phyloP scores from a whole-genome alignment of 1,140 invertebrate species.

The Drosophila persimilis region DNA sequence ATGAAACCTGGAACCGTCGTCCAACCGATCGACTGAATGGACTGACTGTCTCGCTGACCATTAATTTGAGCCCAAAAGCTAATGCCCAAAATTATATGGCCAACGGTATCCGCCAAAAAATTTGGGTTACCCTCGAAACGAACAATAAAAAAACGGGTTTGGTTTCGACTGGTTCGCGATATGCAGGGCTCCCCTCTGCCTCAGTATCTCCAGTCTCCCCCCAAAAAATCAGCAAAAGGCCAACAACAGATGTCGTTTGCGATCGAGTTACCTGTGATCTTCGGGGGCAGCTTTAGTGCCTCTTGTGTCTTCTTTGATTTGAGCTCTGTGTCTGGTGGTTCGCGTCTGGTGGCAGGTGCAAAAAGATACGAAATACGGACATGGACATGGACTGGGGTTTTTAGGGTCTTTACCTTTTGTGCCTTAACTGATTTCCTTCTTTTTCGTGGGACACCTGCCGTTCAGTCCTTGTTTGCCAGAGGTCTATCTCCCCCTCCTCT shows the following conservation, averaged over 20 bases:
- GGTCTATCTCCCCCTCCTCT: background rate
- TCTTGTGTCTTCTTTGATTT: constrained; percentile 62
- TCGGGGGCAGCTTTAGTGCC: constrained; percentile 28
- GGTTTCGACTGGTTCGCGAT: constrained; percentile 40
- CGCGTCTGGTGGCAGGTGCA: constrained; percentile 58
- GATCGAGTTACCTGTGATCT: constrained; percentile 66
- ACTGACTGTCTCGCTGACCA: constrained; percentile 28
- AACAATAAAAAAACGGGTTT: constrained; percentile 25
- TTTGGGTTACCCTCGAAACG: constrained; percentile 69
- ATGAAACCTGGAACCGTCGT: constrained; percentile 23
- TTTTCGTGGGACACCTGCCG: constrained; percentile 61
- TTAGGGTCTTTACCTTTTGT: constrained; percentile 23
- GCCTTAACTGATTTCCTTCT: constrained; percentile 68
- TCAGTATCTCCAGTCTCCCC: background rate
- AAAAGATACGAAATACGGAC: constrained; percentile 38
- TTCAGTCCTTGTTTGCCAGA: constrained; percentile 26
- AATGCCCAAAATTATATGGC: constrained; percentile 75
- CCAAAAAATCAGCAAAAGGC: constrained; percentile 11
- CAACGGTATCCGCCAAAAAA: constrained; percentile 65
- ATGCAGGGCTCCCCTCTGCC: constrained; percentile 12
- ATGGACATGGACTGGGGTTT: constrained; percentile 12
- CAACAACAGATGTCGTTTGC: constrained; percentile 64
- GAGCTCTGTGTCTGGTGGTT: constrained; percentile 6
- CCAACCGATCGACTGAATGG: constrained; percentile 16
- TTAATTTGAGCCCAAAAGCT: constrained; percentile 71